Conservation (phyloP, 2,888 invertebrate genomes). For the Abrostola triplasia region DNA sequence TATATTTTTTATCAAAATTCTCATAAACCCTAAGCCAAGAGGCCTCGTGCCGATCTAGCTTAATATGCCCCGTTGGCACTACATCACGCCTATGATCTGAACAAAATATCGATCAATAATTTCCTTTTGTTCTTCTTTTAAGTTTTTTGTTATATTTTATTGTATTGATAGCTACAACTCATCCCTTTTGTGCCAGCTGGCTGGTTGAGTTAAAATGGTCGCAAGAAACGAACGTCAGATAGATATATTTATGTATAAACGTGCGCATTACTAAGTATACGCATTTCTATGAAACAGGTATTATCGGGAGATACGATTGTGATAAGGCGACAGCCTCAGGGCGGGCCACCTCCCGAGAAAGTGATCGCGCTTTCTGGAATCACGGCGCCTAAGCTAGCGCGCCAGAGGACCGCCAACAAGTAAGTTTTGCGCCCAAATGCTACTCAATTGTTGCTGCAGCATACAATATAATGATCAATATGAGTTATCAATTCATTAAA, state of each 20-base stretch:
- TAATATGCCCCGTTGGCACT: slow-evolving; percentile 84
- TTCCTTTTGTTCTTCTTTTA: slow-evolving; percentile 14
- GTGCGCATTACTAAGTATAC: slow-evolving; percentile 15
- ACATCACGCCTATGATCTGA: slow-evolving; percentile 48
- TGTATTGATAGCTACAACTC: slow-evolving; percentile 12
- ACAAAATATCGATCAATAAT: slow-evolving; percentile 11
- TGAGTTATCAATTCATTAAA: slow-evolving; percentile 26
- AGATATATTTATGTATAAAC: slow-evolving; percentile 11
- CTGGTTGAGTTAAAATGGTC: slow-evolving; percentile 20
- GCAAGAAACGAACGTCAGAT: slow-evolving; percentile 2
- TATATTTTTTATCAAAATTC: slow-evolving; percentile 53
- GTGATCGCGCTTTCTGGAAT: slow-evolving; percentile 97
- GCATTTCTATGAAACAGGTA: slow-evolving; percentile 89
- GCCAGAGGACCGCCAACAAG: slow-evolving; percentile 82
- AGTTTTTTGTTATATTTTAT: slow-evolving; percentile 8
- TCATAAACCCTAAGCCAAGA: slow-evolving; percentile 54
- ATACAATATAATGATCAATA: slow-evolving; percentile 16
- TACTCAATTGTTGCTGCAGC: slow-evolving; percentile 21
- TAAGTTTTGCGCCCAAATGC: slow-evolving; percentile 60
- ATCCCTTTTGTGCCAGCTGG: slow-evolving; percentile 40
- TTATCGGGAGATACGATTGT: slow-evolving; percentile 98
- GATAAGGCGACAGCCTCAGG: slow-evolving; percentile 94
- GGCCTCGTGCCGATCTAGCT: slow-evolving; percentile 78
- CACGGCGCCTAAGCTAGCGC: slow-evolving; percentile 95
- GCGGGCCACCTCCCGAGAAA: slow-evolving; percentile 97